phyloP scores from a whole-genome alignment of 2,113 vertebrate species.

The Argyrosomus japonicus region DNA sequence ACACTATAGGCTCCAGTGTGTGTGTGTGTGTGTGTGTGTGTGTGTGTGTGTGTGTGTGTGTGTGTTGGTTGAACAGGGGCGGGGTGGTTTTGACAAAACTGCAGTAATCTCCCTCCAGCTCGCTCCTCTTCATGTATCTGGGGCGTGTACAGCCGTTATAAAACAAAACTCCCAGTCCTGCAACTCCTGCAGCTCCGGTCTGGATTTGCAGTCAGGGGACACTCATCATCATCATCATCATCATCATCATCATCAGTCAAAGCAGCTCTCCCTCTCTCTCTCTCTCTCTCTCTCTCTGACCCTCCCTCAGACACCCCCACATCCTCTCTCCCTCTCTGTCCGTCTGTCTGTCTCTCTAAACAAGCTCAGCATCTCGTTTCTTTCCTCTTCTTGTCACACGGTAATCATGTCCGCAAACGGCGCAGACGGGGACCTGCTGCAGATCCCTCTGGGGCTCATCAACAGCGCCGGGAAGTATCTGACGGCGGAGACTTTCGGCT shows the following conservation, averaged over 20 bases:
- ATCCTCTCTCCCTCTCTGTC: not conserved
- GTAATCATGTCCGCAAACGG: constrained; percentile 89
- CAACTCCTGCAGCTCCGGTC: constrained; percentile 55
- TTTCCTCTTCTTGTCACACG: not conserved
- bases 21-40: not conserved
- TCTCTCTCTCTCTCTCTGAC: constrained; percentile 7
- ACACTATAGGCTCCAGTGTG: not conserved
- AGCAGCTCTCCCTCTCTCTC: constrained; percentile 31
- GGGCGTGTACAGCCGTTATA: constrained; percentile 57
- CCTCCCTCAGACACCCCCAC: constrained; percentile 32
- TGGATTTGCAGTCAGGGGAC: constrained; percentile 57
- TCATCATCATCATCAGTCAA: constrained; percentile 20
- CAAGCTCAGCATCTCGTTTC: constrained; percentile 24
- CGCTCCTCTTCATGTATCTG: constrained; percentile 46
- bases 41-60: constrained; percentile 28
- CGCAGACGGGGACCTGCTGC: constrained; percentile 89
- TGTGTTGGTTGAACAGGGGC: constrained; percentile 6
- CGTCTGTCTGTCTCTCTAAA: not conserved
- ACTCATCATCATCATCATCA: constrained; percentile 44
- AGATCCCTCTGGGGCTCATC: constrained; percentile 95
- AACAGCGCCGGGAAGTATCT: constrained; percentile 94
- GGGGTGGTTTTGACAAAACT: constrained; percentile 35
- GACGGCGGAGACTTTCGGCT: constrained; percentile 96
- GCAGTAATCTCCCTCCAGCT: constrained; percentile 48
- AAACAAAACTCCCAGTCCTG: constrained; percentile 39